phyloP scores from a whole-genome alignment of 2,113 vertebrate species.

The Mirza zaza region DNA sequence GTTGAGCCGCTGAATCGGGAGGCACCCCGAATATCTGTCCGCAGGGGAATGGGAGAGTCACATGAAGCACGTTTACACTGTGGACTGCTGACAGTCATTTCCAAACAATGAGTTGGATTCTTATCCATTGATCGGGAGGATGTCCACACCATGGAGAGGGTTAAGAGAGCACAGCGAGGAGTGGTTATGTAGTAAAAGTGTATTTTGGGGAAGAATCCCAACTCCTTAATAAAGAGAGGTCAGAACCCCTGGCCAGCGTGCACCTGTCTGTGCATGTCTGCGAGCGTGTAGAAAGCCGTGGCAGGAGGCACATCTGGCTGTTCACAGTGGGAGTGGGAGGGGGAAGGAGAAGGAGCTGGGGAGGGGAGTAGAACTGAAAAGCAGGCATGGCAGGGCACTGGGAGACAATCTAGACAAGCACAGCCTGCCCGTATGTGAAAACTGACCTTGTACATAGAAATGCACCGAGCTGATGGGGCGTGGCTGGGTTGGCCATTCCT shows the following conservation, averaged over 20 bases:
- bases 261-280: neutral
- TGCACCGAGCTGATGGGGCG: accelerated
- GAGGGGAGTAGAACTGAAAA: neutral
- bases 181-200: neutral
- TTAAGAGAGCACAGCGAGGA: neutral
- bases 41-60: neutral
- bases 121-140: neutral
- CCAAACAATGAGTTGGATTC: neutral
- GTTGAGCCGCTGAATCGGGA: neutral
- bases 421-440: neutral
- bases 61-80: accelerated
- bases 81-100: neutral
- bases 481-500: neutral
- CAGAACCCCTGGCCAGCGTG: too few relatives aligned
- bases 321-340: neutral
- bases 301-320: neutral
- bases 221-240: neutral
- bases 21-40: neutral
- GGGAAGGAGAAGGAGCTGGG: neutral
- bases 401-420: neutral
- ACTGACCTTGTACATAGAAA: neutral
- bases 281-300: too few relatives aligned
- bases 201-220: neutral
- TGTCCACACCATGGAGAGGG: neutral
- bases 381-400: neutral